Conservation (phyloP, 2,113 vertebrate species). For the Garra rufa region DNA sequence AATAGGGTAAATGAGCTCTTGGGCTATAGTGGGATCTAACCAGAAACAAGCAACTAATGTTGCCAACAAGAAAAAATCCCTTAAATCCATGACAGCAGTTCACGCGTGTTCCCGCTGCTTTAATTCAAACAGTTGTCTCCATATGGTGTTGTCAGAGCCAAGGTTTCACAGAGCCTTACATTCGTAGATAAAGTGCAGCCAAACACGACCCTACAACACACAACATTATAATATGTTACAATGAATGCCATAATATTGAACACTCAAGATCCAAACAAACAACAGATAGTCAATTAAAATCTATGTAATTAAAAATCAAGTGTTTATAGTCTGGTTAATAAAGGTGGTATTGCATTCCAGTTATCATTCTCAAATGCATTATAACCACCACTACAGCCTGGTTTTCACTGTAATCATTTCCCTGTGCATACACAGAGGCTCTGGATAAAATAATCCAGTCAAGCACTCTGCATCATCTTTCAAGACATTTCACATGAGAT, state of each 20-base stretch:
- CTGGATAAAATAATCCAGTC: slow-evolving; percentile 58
- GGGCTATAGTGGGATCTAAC: slow-evolving; percentile 95
- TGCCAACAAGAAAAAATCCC: slow-evolving; percentile 98
- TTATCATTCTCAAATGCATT: not conserved
- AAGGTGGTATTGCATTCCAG: not conserved
- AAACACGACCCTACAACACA: slow-evolving; percentile 86
- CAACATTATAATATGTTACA: slow-evolving; percentile 72
- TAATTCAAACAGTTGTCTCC: slow-evolving; percentile 72
- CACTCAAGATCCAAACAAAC: not conserved
- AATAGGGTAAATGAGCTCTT: slow-evolving; percentile 99
- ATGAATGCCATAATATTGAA: slow-evolving; percentile 45
- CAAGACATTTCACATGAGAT: slow-evolving; percentile 54
- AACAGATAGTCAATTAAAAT: not conserved
- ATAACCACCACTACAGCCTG: not conserved
- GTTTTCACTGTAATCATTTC: slow-evolving; percentile 7
- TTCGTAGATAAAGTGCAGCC: slow-evolving; percentile 85
- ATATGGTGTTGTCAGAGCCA: slow-evolving; percentile 79
- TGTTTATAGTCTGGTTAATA: not conserved
- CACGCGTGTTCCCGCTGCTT: slow-evolving; percentile 75
- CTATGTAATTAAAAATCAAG: not conserved
- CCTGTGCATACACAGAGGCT: slow-evolving; percentile 41
- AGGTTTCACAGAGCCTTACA: slow-evolving; percentile 83
- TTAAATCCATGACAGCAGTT: slow-evolving; percentile 95
- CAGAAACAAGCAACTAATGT: slow-evolving; percentile 93
- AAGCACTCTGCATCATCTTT: slow-evolving; percentile 58